phyloP scores from a whole-genome alignment of 1,140 invertebrate genomes.

The Diachasmimorpha longicaudata region DNA sequence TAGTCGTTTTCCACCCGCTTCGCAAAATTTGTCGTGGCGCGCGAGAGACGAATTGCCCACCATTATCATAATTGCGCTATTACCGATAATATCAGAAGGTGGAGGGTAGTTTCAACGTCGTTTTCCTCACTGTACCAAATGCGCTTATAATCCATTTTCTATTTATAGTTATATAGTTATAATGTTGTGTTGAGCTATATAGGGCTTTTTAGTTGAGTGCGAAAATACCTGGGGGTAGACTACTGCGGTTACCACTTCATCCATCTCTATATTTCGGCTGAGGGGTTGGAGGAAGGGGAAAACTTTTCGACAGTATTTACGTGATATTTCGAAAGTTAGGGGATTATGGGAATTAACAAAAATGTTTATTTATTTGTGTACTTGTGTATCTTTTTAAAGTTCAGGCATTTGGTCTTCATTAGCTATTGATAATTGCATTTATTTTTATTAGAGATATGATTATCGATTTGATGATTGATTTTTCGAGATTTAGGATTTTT shows the following conservation, averaged over 20 bases:
- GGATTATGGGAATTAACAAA: too few species aligned
- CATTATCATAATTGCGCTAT: constrained; percentile 64
- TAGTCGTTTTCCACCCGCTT: constrained; percentile 29
- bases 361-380: too few species aligned
- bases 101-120: constrained; percentile 11
- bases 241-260: background rate
- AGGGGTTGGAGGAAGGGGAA: too few species aligned
- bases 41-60: constrained; percentile 53
- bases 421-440: too few species aligned
- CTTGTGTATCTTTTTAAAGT: too few species aligned
- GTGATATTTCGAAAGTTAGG: background rate
- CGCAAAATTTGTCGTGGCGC: constrained; percentile 52
- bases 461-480: too few species aligned
- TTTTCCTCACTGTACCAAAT: constrained; percentile 18
- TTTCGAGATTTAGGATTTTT: too few species aligned
- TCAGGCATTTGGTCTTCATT: too few species aligned
- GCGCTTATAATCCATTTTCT: constrained; percentile 56
- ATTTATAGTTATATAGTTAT: constrained; percentile 53
- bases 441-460: too few species aligned
- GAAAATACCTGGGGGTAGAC: background rate
- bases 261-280: too few species aligned
- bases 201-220: constrained; percentile 15
- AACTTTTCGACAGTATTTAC: background rate
- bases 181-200: constrained; percentile 45
- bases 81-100: constrained; percentile 60